Conservation (phyloP, 2,888 invertebrate genomes). For the Phanerotoma sp. region DNA sequence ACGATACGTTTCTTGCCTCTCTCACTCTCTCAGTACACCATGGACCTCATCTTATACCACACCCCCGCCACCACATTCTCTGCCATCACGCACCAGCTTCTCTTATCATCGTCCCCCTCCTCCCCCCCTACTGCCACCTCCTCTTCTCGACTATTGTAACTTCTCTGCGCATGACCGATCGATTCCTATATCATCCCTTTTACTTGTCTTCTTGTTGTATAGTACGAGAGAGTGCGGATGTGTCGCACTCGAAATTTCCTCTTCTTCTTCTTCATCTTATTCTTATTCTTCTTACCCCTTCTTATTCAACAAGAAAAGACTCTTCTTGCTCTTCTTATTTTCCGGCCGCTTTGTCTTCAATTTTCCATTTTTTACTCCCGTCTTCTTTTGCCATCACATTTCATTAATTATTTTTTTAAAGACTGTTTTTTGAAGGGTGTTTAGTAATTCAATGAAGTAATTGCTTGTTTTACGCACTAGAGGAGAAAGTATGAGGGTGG, state of each 20-base stretch:
- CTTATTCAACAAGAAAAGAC: too few relatives aligned
- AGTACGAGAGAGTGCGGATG: neutral
- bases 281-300: too few relatives aligned
- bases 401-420: too few relatives aligned
- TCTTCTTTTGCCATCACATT: neutral
- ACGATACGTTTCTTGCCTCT: too few relatives aligned
- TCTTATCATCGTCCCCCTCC: neutral
- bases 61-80: conserved; percentile 26
- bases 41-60: conserved; percentile 29
- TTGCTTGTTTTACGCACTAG: too few relatives aligned
- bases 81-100: neutral
- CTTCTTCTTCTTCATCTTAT: conserved; percentile 4
- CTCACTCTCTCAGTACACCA: conserved; percentile 5
- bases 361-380: neutral
- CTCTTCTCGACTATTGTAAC: neutral
- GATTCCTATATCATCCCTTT: conserved; percentile 44
- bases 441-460: too few relatives aligned
- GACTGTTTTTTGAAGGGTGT: too few relatives aligned
- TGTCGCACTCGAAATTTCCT: neutral
- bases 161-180: conserved; percentile 49
- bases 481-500: too few relatives aligned
- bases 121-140: neutral
- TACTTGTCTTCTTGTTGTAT: neutral
- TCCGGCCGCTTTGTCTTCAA: conserved; percentile 10
- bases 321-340: too few relatives aligned